Evolutionary conservation across 2,113 vertebrate species (phyloP).

Genomic region (Protomyctophum bolini): DNA sequence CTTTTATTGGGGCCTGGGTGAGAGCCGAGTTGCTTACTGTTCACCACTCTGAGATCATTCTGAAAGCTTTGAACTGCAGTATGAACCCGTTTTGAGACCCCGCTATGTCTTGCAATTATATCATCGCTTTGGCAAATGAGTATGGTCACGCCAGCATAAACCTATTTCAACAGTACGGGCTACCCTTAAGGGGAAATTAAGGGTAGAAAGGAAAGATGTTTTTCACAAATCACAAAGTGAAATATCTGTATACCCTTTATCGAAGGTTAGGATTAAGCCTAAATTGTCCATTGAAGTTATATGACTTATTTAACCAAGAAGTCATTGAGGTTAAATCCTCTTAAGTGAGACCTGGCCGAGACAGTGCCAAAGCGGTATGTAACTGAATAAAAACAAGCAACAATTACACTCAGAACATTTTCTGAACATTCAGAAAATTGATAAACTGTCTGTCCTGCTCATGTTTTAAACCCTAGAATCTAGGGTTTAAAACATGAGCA

Average conservation of each 20-base stretch:
- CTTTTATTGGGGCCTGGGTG: constrained; percentile 41
- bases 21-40: neutral
- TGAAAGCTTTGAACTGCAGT: constrained; percentile 23
- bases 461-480: too few relatives aligned
- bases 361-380: too few relatives aligned
- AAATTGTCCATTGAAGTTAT: neutral
- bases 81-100: constrained; percentile 28
- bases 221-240: neutral
- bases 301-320: neutral
- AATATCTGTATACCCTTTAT: constrained; percentile 5
- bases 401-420: too few relatives aligned
- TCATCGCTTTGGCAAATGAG: constrained; percentile 37
- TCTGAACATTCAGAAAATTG: too few relatives aligned
- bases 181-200: neutral
- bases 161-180: neutral
- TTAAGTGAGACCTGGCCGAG: too few relatives aligned
- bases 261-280: neutral
- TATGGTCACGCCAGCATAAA: constrained; percentile 10
- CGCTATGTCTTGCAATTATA: constrained; percentile 33
- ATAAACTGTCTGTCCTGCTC: too few relatives aligned
- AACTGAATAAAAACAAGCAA: too few relatives aligned
- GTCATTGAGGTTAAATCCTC: too few relatives aligned
- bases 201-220: neutral
- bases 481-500: too few relatives aligned
- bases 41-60: constrained; percentile 50